Base-by-base conservation (phyloP, 2,888 invertebrate genomes). In the Hoplodrina blanda region DNA sequence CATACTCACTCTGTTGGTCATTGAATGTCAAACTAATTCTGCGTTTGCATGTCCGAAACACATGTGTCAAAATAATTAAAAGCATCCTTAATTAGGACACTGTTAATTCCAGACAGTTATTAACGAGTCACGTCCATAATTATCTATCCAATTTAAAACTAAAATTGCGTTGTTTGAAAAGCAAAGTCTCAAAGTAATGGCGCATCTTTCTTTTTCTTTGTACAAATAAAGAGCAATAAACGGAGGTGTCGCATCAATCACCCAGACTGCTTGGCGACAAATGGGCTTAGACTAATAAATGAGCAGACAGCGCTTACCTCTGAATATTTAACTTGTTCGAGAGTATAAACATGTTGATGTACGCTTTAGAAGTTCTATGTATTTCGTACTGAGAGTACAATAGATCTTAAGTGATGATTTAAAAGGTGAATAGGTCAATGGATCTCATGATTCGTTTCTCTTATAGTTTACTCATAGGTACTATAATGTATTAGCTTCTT, bases 181-280 rank as follows among this genome's bases (percentile, higher is more conserved):
- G 53, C 1, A 61, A 50, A n/a, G 33, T 59, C 8, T 19, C 25
- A 41, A 55, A 41, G 10, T 10, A 68, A 33, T 49, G 41, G 10
- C 56, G 54, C 37, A 52, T 66, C n/a, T 66, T 44, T 50, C 10
- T 56, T 63, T 50, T 62, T 17, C 37, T 62, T 41, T 33, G 55
- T 37, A 55, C 56, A 65, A 82, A 82, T 64, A 69, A 71, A 73
- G 64, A 62, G 72, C 66, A 73, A 74, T 80, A 78, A 84, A 69
- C 49, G 55, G 46, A 76, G 78, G 62, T 80, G 71, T 68, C 63
- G 19, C 66, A 57, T 78, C 60, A 4, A 72, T 76, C 76, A 69
- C 55, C 13, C 54, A 82, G 85, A 76, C 83, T 78, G 85, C 80
- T 30, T 65, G 85, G 73, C 76, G 83, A 76, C 80, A 78, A 80